Conservation (phyloP, 1,140 invertebrate species). For the Leguminivora glycinivorella region DNA sequence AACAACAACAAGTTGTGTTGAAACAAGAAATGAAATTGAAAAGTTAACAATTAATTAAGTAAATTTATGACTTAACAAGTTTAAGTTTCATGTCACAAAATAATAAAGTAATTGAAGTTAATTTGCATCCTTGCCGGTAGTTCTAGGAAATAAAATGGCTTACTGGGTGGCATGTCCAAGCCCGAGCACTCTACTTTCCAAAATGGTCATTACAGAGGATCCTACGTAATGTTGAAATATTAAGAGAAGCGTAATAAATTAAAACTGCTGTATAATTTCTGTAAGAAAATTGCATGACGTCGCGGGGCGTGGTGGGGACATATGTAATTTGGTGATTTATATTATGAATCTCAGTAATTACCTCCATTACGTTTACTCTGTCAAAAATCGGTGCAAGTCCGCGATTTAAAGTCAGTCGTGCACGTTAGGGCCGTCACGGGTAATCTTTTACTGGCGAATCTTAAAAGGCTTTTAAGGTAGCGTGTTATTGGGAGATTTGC, state of each 20-base stretch:
- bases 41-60: not conserved
- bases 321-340: constrained; percentile 70
- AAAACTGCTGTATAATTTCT: constrained; percentile 65
- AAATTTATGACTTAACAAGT: not conserved
- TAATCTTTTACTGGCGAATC: constrained; percentile 59
- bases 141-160: constrained; percentile 18
- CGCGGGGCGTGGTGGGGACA: constrained; percentile 61
- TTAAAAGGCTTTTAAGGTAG: constrained; percentile 66
- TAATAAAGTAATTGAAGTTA: constrained; percentile 7
- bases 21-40: not conserved
- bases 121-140: not conserved
- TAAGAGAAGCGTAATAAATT: constrained; percentile 71
- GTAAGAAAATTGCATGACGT: constrained; percentile 69
- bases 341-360: constrained; percentile 53
- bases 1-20: too few relatives aligned
- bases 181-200: constrained; percentile 25
- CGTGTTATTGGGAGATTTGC: constrained; percentile 60
- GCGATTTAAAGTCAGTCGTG: constrained; percentile 54
- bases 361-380: constrained; percentile 54
- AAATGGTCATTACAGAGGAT: constrained; percentile 28
- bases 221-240: constrained; percentile 42
- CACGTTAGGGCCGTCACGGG: constrained; percentile 42
- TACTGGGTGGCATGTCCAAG: constrained; percentile 9
- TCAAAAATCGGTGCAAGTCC: constrained; percentile 63
- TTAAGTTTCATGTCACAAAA: not conserved